Evolutionary conservation across 2,113 vertebrate genomes (phyloP), one percentile per base, ranked within the genome.

Genomic region (Macheiramphus alcinus): DNA sequence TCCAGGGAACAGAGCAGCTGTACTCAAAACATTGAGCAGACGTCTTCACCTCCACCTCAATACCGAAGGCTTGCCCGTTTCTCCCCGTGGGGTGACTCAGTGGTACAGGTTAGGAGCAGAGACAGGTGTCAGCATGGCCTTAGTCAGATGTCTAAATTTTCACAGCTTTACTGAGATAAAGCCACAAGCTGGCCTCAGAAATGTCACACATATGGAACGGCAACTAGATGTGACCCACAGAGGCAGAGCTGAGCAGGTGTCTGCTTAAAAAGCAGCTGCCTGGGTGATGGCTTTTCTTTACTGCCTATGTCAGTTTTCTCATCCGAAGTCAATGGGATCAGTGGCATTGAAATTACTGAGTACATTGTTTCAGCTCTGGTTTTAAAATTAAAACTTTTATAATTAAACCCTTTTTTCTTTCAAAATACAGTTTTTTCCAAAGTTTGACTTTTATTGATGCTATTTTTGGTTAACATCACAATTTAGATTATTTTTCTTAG

Each of bases 401-500:
- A 72, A 40, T 26, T n/a, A 25, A 71, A 66, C 6, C 11, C 17
- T 31, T 75, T 86, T 86, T 53, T 61, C 27, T 96, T 88, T 97
- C 82, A 80, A 95, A 88, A 94, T 88, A 80, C 9, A 17, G 1
- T 80, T 94, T 90, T 94, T 93, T 45, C 40, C 31, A 42, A 90
- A 73, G 55, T 71, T 76, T 87, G 18, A 38, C 40, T 95, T 95
- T 95, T 94, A 66, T 58, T 78, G 56, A 53, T 93, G 48, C 70
- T 74, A 38, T 76, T 91, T 96, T 89, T 91, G 27, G 62, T 96
- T 95, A 94, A 88, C 52, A 71, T 72, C 55, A 86, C 3, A 11
- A 87, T 94, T 91, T 92, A 86, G 61, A 90, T 94, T 82, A 56
- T 96, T 96, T 97, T 97, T 93, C 70, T n/a, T 81, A 86, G 90